These are phyloP conservation scores for Cololabis saira DNA, from an alignment of 2,113 vertebrate genomes.

Conservation along the genomic window DNA sequence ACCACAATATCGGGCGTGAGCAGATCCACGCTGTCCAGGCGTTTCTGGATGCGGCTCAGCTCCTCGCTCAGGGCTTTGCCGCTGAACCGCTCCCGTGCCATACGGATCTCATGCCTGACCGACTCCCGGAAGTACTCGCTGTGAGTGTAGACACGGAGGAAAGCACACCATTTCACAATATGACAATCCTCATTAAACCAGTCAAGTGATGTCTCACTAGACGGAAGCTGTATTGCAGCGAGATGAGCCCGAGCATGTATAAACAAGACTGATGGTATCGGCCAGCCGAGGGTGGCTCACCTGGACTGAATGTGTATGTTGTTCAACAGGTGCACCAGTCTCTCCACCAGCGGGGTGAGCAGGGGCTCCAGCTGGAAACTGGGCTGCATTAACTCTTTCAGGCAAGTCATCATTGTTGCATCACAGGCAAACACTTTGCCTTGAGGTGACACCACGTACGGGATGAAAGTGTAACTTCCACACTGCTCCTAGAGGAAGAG, in stretches of 20 bases:
- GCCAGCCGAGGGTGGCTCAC: conserved; percentile 57
- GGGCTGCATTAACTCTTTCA: conserved; percentile 85
- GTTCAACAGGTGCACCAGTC: conserved; percentile 83
- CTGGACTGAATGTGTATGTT: conserved; percentile 85
- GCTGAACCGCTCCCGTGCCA: conserved; percentile 85
- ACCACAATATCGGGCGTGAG: conserved; percentile 91
- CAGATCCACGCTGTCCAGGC: conserved; percentile 91
- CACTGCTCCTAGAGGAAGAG: conserved; percentile 83
- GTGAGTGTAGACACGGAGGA: conserved; percentile 6
- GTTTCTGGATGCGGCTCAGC: conserved; percentile 85
- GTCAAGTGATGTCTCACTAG: neutral
- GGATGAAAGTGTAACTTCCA: conserved; percentile 89
- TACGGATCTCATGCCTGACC: conserved; percentile 86
- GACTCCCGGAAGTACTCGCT: conserved; percentile 91
- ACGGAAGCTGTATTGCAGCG: neutral
- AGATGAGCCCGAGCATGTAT: neutral
- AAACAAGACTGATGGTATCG: conserved; percentile 3
- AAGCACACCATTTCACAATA: neutral
- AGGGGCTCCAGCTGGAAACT: conserved; percentile 82
- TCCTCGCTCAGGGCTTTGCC: conserved; percentile 86
- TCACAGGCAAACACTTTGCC: conserved; percentile 89
- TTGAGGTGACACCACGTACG: conserved; percentile 86
- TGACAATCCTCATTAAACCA: neutral
- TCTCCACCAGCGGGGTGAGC: conserved; percentile 83
- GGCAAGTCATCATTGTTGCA: conserved; percentile 73